Evolutionary conservation across 2,888 invertebrate genomes (phyloP).

Genomic region (Lingula anatina): DNA sequence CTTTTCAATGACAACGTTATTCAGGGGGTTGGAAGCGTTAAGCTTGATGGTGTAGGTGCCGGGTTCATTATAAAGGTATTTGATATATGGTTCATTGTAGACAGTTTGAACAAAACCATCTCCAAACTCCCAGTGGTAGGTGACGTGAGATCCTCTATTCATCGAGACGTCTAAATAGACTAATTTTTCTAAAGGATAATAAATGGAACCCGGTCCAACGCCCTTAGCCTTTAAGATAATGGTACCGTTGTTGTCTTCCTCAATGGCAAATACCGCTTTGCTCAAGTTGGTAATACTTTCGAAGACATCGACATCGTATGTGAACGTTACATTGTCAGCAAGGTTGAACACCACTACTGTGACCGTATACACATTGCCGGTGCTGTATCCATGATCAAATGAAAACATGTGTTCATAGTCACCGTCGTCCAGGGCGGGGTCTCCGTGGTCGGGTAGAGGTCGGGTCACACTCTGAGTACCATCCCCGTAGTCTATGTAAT

Average conservation of each 20-base stretch:
- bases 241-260: no score
- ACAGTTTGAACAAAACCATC: conserved; percentile 8
- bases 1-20: background rate
- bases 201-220: conserved; percentile 8
- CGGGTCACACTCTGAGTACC: conserved; percentile 6
- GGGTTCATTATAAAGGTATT: conserved; percentile 8
- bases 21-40: conserved; percentile 9
- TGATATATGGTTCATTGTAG: conserved; percentile 5
- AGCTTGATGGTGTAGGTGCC: conserved; percentile 9
- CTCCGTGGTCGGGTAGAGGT: conserved; percentile 2
- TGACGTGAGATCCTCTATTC: conserved; percentile 15
- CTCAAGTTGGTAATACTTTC: conserved; percentile 11
- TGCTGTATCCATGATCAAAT: conserved; percentile 11
- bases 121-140: conserved; percentile 17
- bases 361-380: conserved; percentile 14
- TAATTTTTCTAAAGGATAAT: conserved; percentile 13
- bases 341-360: conserved; percentile 16
- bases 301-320: conserved; percentile 11
- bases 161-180: conserved; percentile 11
- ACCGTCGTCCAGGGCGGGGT: background rate
- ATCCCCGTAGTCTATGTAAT: conserved; percentile 15
- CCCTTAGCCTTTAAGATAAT: conserved; percentile 7
- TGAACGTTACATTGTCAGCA: conserved; percentile 13
- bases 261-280: conserved; percentile 5
- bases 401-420: conserved; percentile 6